Percentiles rank a stretch among this genome's conserved stretches.
These are phyloP conservation scores for Maniola jurtina DNA, from an alignment of 1,140 invertebrate genomes.

Conservation along the genomic window DNA sequence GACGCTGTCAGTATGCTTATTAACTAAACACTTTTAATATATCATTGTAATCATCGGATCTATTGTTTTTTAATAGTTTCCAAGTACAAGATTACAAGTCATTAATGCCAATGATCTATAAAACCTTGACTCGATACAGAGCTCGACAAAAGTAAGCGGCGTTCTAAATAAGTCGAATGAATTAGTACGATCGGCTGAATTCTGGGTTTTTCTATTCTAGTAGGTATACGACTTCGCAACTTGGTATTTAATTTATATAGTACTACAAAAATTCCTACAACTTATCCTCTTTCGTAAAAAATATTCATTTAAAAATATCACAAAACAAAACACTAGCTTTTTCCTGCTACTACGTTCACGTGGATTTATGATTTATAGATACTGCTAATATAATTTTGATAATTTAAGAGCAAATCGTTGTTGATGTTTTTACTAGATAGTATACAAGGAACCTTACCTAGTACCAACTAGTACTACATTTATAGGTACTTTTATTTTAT, in stretches of 20 bases:
- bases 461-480: too few species aligned
- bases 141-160: conserved; percentile 45
- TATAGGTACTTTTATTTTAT: too few species aligned
- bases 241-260: not conserved
- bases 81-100: conserved; percentile 20
- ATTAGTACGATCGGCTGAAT: conserved; percentile 16
- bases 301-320: too few species aligned
- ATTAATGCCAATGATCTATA: conserved; percentile 41
- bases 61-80: conserved; percentile 10
- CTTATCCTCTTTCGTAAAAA: too few species aligned
- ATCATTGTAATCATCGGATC: not conserved
- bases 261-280: not conserved
- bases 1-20: not conserved
- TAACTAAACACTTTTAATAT: not conserved
- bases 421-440: not conserved
- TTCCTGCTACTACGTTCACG: too few species aligned
- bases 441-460: too few species aligned
- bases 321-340: too few species aligned
- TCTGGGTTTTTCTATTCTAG: conserved; percentile 2
- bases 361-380: too few species aligned
- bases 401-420: too few species aligned
- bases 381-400: too few species aligned
- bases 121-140: conserved; percentile 43
- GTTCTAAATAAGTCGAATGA: conserved; percentile 36
- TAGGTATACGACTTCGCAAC: not conserved